Base-by-base conservation (phyloP, 2,888 invertebrate genomes). In the Ornithoptera alexandrae region DNA sequence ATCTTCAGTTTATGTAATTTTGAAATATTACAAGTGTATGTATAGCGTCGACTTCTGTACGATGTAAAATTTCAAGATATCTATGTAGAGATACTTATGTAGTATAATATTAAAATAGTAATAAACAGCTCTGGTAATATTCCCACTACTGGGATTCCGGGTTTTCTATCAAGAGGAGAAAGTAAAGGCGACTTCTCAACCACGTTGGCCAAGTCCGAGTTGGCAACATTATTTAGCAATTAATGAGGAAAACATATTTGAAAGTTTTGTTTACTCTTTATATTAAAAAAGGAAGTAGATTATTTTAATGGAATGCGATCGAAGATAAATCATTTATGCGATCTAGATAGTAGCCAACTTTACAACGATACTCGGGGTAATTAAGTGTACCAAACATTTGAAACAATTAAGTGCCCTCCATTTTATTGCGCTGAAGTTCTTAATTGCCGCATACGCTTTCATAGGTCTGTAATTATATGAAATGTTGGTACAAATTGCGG, bases 321-420 rank as follows among this genome's bases (percentile, higher is more conserved):
- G 36, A 30, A 20, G 60, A 59, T 50, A 36, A 58, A 24, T 17
- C 5, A 62, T 61, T 53, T 61, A 56, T n/a, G 39, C 53, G 39
- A 62, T 67, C 57, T 20, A 36, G 62, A 61, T 56, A 62, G 56
- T 20, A 46, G 46, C 18, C 62, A 46, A 50, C 63, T 46, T 68
- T 63, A 67, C 53, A 56, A 57, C 22, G n/a, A 65, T 66, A 59
- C 20, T 10, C 20, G 56, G 56, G 58, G 57, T 46, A 67, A 67
- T 67, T 67, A 67, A 65, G 42, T 58, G 62, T 22, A 36, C 58
- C 62, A n/a, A 67, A 68, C 68, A 68, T 68, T 68, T 68, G 62
- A 68, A 65, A 69, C 22, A 69, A 65, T 69, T 69, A 62, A 30
- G 65, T 57, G 58, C 69, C 62, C 65, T 69, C 57, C 62, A 62